Percentiles rank a stretch among this genome's conserved stretches.
Conservation (phyloP, 2,797 vertebrate genomes). For the Acropternis orthonyx region DNA sequence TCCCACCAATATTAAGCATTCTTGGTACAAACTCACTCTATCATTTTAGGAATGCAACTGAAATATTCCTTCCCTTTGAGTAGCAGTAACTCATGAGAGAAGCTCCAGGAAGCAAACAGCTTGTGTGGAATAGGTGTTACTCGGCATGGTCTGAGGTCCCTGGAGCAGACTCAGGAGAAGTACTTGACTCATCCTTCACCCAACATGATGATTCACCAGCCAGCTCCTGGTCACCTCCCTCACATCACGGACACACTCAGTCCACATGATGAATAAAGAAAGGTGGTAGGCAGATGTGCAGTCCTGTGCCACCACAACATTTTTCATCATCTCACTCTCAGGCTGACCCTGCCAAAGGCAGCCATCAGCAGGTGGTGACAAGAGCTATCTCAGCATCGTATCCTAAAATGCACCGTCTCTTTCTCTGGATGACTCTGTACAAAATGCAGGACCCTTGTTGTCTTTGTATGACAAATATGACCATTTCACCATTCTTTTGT, state of each 20-base stretch:
- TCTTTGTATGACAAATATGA: neutral
- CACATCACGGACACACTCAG: rapidly evolving
- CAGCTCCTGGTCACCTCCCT: neutral
- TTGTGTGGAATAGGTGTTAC: neutral
- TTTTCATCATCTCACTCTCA: neutral
- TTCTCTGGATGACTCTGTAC: neutral
- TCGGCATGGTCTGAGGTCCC: neutral
- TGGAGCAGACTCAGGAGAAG: neutral
- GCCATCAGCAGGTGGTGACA: neutral
- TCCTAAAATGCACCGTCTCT: neutral
- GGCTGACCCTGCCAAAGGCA: neutral
- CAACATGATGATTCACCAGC: neutral
- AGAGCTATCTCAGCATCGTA: neutral
- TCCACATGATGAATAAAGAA: neutral
- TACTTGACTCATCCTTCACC: neutral
- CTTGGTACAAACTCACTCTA: neutral
- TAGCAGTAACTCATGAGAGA: neutral
- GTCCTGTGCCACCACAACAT: neutral
- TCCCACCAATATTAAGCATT: neutral
- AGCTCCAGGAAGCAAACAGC: neutral
- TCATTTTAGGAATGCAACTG: neutral
- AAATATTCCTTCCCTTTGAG: neutral
- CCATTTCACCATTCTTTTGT: neutral
- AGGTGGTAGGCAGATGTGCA: neutral
- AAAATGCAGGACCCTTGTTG: neutral